Conservation (phyloP, 2,888 invertebrate genomes). For the Drosophila anomalata region DNA sequence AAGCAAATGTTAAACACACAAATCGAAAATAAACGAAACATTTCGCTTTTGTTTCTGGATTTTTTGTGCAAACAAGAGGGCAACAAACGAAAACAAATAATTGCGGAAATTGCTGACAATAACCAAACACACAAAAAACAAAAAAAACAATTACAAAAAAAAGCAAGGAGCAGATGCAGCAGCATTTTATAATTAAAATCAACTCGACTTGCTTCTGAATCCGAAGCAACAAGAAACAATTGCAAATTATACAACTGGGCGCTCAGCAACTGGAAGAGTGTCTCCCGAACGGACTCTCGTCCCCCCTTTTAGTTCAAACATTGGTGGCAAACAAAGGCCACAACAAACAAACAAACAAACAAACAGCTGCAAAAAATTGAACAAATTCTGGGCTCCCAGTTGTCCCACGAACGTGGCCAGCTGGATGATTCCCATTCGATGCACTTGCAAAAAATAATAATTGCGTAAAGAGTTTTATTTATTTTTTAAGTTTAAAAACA, state of each 20-base stretch:
- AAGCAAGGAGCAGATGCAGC: constrained; percentile 25
- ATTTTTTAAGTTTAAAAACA: too few relatives aligned
- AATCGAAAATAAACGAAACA: constrained; percentile 66
- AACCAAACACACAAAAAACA: constrained; percentile 27
- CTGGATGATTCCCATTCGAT: constrained; percentile 42
- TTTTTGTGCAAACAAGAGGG: constrained; percentile 42
- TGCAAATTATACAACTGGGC: constrained; percentile 77
- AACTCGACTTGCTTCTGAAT: constrained; percentile 23
- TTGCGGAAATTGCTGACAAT: constrained; percentile 67
- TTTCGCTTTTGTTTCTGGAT: constrained; percentile 9
- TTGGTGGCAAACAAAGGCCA: constrained; percentile 46
- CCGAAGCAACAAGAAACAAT: constrained; percentile 67
- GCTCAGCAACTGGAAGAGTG: constrained; percentile 56
- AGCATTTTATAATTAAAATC: constrained; percentile 50
- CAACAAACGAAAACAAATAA: constrained; percentile 56
- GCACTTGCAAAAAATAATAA: not conserved
- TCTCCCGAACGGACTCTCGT: constrained; percentile 1
- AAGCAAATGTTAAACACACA: constrained; percentile 67
- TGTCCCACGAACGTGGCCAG: constrained; percentile 53
- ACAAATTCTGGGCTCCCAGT: constrained; percentile 64
- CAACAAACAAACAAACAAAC: constrained; percentile 41
- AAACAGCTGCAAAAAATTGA: constrained; percentile 30
- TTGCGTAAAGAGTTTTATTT: not conserved
- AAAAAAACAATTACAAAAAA: constrained; percentile 1
- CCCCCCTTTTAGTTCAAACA: constrained; percentile 62